These are phyloP conservation scores for Myripristis murdjan DNA, from an alignment of 2,797 vertebrate genomes.

Conservation along the genomic window DNA sequence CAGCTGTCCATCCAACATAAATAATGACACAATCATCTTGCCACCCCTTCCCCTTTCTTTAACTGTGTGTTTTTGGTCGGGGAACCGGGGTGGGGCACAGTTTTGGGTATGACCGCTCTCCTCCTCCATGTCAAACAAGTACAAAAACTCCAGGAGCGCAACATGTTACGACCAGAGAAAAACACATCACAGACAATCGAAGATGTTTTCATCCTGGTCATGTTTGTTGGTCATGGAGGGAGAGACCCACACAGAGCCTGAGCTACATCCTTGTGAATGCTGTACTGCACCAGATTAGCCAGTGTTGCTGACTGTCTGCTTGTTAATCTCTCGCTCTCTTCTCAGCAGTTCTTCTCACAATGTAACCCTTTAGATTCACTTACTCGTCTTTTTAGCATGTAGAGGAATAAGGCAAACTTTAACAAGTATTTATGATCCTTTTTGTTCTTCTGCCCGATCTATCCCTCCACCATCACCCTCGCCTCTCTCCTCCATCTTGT, in stretches of 20 bases:
- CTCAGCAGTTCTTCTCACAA: conserved; percentile 76
- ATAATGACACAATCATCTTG: conserved; percentile 75
- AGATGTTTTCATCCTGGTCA: conserved; percentile 24
- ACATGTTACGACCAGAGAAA: conserved; percentile 19
- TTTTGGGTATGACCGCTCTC: conserved; percentile 77
- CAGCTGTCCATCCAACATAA: conserved; percentile 73
- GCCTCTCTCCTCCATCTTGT: too few relatives aligned
- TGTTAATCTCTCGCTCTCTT: conserved; percentile 82
- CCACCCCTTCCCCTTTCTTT: conserved; percentile 76
- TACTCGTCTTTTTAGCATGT: conserved; percentile 46
- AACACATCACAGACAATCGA: conserved; percentile 14
- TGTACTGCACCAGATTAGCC: conserved; percentile 84
- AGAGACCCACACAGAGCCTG: conserved; percentile 80
- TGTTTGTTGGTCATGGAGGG: conserved; percentile 73
- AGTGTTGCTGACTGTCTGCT: conserved; percentile 85
- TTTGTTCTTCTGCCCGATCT: conserved; percentile 26
- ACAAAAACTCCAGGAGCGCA: conserved; percentile 8
- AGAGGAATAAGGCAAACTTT: conserved; percentile 23
- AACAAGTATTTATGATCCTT: conserved; percentile 52
- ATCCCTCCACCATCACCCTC: too few relatives aligned
- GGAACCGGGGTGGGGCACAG: conserved; percentile 73
- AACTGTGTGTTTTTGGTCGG: conserved; percentile 75
- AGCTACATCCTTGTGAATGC: conserved; percentile 85
- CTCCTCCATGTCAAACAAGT: conserved; percentile 75
- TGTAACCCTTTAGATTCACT: conserved; percentile 76